Conservation (phyloP, 1,140 invertebrate genomes). For the fruit fly (Drosophila melanogaster) region DNA sequence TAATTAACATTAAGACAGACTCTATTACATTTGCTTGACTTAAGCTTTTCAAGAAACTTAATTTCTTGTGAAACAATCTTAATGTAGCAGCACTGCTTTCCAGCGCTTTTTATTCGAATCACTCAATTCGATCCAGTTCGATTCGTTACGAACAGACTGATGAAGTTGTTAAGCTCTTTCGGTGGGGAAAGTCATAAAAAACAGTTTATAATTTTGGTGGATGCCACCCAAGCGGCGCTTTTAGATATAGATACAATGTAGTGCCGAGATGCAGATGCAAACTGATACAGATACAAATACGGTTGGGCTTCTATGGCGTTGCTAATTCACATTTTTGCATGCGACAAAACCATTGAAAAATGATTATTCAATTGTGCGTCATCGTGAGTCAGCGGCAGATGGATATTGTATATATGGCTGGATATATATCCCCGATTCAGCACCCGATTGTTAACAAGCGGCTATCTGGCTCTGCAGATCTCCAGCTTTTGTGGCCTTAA, state of each 20-base stretch:
- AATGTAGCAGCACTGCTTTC: background rate
- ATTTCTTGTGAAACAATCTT: background rate
- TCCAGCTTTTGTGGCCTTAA: conserved; percentile 81
- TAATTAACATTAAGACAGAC: too few species aligned
- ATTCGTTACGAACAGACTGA: conserved; percentile 25
- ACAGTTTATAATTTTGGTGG: conserved; percentile 34
- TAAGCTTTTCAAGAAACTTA: too few species aligned
- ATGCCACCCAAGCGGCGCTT: conserved; percentile 62
- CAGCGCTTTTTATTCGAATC: conserved; percentile 2
- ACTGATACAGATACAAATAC: conserved; percentile 21
- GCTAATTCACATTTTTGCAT: conserved; percentile 72
- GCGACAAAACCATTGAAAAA: conserved; percentile 68
- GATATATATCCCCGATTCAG: conserved; percentile 1
- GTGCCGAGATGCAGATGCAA: conserved; percentile 2
- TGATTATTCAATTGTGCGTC: conserved; percentile 75
- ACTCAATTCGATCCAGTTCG: conserved; percentile 17
- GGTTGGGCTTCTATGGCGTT: conserved; percentile 53
- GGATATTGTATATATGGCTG: background rate
- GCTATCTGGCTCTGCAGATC: conserved; percentile 77
- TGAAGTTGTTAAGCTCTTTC: conserved; percentile 35
- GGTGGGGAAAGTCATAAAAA: conserved; percentile 32
- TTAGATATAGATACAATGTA: conserved; percentile 24
- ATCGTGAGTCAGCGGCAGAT: conserved; percentile 70
- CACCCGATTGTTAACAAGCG: conserved; percentile 67
- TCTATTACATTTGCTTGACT: too few species aligned